Evolutionary conservation across 2,113 vertebrate genomes (phyloP).

Genomic region (Carlito syrichta): DNA sequence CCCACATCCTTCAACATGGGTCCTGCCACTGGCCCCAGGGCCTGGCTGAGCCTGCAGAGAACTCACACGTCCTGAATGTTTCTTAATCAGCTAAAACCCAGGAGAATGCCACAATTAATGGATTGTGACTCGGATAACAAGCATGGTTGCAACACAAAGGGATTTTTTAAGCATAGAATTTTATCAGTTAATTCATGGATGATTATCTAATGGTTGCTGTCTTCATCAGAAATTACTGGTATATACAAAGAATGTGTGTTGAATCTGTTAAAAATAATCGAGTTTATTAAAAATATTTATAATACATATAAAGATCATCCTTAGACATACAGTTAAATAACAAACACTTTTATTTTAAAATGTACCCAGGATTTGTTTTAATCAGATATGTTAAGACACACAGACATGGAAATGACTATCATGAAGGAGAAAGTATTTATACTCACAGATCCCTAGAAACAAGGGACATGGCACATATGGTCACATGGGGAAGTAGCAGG

Average conservation of each 20-base stretch:
- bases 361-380: not conserved
- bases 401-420: not conserved
- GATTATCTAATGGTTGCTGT: not conserved
- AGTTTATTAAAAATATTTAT: not conserved
- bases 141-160: not conserved
- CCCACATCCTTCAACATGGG: not conserved
- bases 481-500: fast-evolving
- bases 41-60: not conserved
- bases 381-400: not conserved
- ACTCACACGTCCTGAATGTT: not conserved
- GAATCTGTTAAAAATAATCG: not conserved
- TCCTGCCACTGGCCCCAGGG: not conserved
- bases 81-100: not conserved
- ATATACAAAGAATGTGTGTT: not conserved
- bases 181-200: not conserved
- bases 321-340: not conserved
- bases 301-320: not conserved
- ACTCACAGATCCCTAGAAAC: not conserved
- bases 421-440: not conserved
- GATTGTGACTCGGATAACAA: not conserved
- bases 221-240: not conserved
- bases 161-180: not conserved
- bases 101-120: not conserved
- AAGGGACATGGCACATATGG: fast-evolving
- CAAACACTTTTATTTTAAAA: not conserved